These are phyloP conservation scores for Andinoacara biseriatus DNA, from an alignment of 2,113 vertebrate species.

Conservation along the genomic window DNA sequence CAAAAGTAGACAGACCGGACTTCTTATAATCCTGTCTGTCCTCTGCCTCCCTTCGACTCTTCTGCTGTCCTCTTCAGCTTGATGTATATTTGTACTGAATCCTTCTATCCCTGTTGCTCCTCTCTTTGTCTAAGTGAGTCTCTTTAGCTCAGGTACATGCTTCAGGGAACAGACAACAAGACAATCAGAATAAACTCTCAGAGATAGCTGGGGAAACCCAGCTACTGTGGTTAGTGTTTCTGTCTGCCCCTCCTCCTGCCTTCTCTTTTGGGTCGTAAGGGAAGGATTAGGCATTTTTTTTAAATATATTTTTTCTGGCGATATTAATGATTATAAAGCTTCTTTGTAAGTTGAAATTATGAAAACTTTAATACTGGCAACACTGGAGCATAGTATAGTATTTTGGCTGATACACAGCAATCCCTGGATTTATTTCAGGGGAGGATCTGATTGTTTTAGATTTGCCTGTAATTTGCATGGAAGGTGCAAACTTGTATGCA, in stretches of 20 bases:
- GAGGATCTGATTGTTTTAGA: too few relatives aligned
- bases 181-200: slow-evolving; percentile 62
- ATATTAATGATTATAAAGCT: background rate
- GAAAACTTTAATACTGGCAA: background rate
- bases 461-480: too few relatives aligned
- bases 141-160: slow-evolving; percentile 67
- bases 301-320: background rate
- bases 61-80: slow-evolving; percentile 24
- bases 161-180: slow-evolving; percentile 64
- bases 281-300: background rate
- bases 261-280: background rate
- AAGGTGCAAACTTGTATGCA: too few relatives aligned
- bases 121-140: slow-evolving; percentile 65
- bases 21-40: slow-evolving; percentile 1
- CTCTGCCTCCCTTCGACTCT: background rate
- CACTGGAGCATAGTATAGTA: background rate
- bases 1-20: background rate
- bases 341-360: background rate
- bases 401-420: background rate
- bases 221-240: slow-evolving; percentile 26
- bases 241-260: background rate
- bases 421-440: background rate
- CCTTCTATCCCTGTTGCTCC: slow-evolving; percentile 50
- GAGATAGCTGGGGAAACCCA: slow-evolving; percentile 30
- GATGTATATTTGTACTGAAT: slow-evolving; percentile 64